Percentiles rank a stretch among this genome's conserved stretches.
phyloP scores from a whole-genome alignment of 30 jellyfish, hydroid and myxozoan genomes.

The Nemopilema nomurai region DNA sequence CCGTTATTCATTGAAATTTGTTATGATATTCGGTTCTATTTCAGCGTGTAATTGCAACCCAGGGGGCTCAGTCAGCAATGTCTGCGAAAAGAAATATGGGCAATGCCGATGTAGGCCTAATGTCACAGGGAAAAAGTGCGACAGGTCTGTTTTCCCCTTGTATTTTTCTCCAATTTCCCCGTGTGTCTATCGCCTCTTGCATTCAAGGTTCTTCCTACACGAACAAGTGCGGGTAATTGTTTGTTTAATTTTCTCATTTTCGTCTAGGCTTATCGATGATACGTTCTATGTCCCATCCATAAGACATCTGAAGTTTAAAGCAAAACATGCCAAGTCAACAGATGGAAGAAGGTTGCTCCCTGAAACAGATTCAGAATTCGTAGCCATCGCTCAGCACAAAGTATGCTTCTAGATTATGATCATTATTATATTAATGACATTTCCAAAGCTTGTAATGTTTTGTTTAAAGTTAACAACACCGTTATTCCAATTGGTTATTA shows the following conservation, averaged over 20 bases:
- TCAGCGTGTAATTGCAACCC: constrained; percentile 82
- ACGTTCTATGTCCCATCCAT: constrained; percentile 24
- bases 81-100: constrained; percentile 80
- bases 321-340: background rate
- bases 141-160: constrained; percentile 30
- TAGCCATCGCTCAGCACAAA: constrained; percentile 9
- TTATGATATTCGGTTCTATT: background rate
- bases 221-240: no score
- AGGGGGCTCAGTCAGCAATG: constrained; percentile 71
- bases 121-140: constrained; percentile 72
- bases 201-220: no score
- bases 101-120: constrained; percentile 75
- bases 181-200: background rate
- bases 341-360: background rate
- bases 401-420: background rate
- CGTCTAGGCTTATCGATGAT: constrained; percentile 5
- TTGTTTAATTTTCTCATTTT: no score
- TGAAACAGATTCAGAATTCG: background rate
- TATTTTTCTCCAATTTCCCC: background rate
- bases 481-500: background rate
- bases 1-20: background rate
- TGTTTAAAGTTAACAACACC: background rate
- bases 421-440: no score
- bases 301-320: constrained; percentile 7
- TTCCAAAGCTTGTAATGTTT: no score